Percentiles rank a stretch among this genome's conserved stretches.
phyloP scores from a whole-genome alignment of 2,797 vertebrate genomes.

The Luscinia megarhynchos region DNA sequence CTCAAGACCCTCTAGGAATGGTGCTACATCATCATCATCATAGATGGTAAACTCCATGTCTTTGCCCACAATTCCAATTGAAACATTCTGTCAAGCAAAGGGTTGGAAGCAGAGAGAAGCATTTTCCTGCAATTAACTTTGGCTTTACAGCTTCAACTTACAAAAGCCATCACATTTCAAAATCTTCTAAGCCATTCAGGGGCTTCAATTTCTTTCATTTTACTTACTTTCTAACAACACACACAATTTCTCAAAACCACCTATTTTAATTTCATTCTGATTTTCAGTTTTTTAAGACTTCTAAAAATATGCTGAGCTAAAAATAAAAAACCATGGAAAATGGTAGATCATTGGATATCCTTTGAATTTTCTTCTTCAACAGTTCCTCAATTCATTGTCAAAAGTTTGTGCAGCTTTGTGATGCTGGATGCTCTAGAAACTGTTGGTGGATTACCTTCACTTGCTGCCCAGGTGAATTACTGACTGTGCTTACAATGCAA shows the following conservation, averaged over 20 bases:
- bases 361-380: not conserved
- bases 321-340: not conserved
- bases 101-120: not conserved
- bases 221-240: not conserved
- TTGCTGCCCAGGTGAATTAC: not conserved
- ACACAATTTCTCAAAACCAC: not conserved
- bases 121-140: not conserved
- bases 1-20: constrained; percentile 95
- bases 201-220: not conserved
- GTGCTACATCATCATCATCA: constrained; percentile 92
- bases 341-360: not conserved
- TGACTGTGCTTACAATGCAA: not conserved
- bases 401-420: not conserved
- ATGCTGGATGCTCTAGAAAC: not conserved
- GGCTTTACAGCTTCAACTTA: not conserved
- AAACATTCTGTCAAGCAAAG: constrained; percentile 88
- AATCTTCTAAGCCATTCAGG: not conserved
- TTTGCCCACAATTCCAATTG: constrained; percentile 96
- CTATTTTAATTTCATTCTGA: not conserved
- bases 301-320: not conserved
- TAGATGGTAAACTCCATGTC: constrained; percentile 97
- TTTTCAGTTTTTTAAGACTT: not conserved
- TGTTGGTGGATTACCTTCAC: not conserved
- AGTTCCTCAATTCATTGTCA: not conserved
- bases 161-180: not conserved